Base-by-base conservation (phyloP, 2,797 vertebrate species). In the Atherinosoma microstoma region DNA sequence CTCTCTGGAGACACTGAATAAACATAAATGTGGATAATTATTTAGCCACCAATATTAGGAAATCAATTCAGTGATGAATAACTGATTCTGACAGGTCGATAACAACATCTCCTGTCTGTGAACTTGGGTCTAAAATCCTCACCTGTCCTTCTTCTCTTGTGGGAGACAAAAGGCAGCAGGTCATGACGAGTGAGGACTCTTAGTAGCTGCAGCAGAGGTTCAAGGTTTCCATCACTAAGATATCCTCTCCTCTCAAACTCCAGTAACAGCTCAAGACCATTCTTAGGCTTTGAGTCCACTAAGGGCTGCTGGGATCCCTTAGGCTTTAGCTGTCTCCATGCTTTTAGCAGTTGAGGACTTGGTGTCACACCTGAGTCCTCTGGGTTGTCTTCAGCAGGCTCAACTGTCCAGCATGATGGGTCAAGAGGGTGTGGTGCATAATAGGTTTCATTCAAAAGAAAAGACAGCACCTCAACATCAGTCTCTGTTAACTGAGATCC, bases 151-250 rank as follows among this genome's bases (percentile, higher is more conserved):
- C 93, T 94, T 80, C 93, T 95, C 91, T 96, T 97, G 78, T 91
- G 91, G 0, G 95, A 95, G 84, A 97, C 95, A 35, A 97, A 95
- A 3, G 95, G 94, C 68, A 97, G 88, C 64, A 98, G 92, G 80
- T 98, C 97, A 24, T 98, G 97, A 2, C 97, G 95, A 7, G 96
- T 96, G 24, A 98, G 93, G 69, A 97, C 93, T 65, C 97, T 93
- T 45, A 98, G 90, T 30, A 98, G 93, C 73, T 96, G 94, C 54
- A 96, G 85, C 13, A 98, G 90, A 6, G 95, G 95, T 64, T 94
- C 93, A 79, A 97, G 88, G 84, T 95, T 96, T 64, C 91, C 93
- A 80, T 98, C 96, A 20, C 94, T 91, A 57, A 97, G 92, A 69
- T 94, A 93, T 20, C 96, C 97, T 15, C 93, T 90, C 57, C 90